These are phyloP conservation scores for Cynaeus angustus DNA, from an alignment of 2,888 invertebrate genomes.

Conservation along the genomic window DNA sequence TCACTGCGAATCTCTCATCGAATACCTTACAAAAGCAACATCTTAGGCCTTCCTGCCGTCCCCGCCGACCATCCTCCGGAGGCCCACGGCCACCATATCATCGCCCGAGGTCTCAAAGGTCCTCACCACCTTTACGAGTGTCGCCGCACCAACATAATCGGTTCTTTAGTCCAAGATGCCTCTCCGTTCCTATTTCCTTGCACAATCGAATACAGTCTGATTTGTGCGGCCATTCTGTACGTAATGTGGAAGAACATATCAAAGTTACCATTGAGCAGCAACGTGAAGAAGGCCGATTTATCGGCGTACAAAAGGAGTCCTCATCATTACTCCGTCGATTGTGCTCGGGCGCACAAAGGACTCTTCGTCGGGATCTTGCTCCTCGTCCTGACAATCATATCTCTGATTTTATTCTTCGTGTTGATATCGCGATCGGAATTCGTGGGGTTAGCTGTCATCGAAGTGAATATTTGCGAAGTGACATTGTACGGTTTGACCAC, in stretches of 20 bases:
- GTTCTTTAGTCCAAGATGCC: conserved; percentile 75
- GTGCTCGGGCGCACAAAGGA: conserved; percentile 94
- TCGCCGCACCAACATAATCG: conserved; percentile 91
- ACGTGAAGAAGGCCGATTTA: conserved; percentile 71
- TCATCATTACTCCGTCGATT: conserved; percentile 94
- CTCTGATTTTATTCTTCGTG: conserved; percentile 93
- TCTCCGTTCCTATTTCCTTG: conserved; percentile 91
- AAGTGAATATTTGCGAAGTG: conserved; percentile 86
- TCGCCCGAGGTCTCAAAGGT: conserved; percentile 86
- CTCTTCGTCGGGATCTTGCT: conserved; percentile 88
- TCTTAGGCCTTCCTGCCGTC: conserved; percentile 65
- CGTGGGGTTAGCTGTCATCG: conserved; percentile 80
- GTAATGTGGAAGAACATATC: conserved; percentile 97
- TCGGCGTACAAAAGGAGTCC: conserved; percentile 84
- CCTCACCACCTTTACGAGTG: conserved; percentile 93
- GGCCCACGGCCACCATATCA: conserved; percentile 76
- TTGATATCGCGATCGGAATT: conserved; percentile 78
- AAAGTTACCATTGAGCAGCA: conserved; percentile 73
- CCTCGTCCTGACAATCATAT: conserved; percentile 86
- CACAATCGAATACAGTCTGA: conserved; percentile 95
- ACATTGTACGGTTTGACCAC: conserved; percentile 81
- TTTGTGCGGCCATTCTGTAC: conserved; percentile 96
- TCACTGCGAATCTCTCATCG: conserved; percentile 86
- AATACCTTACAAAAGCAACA: conserved; percentile 75
- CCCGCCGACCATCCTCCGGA: conserved; percentile 66